Evolutionary conservation across 2,888 invertebrate species (phyloP), one percentile per base, ranked within the genome.

Genomic region (Lepidocyrtoides sp.): DNA sequence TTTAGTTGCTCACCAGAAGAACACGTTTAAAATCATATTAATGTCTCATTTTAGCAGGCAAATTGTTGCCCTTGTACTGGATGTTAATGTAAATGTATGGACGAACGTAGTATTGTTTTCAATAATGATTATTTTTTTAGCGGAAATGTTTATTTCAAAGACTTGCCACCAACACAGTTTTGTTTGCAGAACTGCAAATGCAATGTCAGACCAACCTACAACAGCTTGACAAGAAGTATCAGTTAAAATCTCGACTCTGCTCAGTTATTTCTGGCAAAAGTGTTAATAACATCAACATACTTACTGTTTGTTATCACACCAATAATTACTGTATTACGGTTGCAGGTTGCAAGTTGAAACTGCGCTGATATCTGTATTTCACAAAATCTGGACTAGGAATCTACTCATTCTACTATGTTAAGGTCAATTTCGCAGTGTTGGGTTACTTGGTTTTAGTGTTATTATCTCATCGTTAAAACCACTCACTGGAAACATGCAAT

Each of bases 401-500:
- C 36, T n/a, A 66, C 23, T 7, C 23, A 57, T 3, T 4, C 44
- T 44, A 29, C 26, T 63, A 57, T 82, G 41, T 54, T 36, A 85
- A 85, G 85, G 85, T 85, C 85, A 75, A 29, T 69, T 44, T 51
- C 14, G 20, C 60, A 60, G 20, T 32, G 20, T 48, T 26, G 5
- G n/a, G 17, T 29, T 17, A 10, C 7, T 51, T 2, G 23, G 12
- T 26, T 26, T n/a, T 72, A 44, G 17, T 36, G 14, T 23, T 12
- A 72, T 75, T 48, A 75, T 75, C 75, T 44, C 48, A 51, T 75
- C 75, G n/a, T 51, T 72, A 83, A 89, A 89, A 48, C 44, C 89
- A 89, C 32, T 84, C 48, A 89, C 89, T 89, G 89, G 89, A 89
- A 89, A 81, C 48, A 17, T 48, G 20, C n/a, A 57, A 54, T n/a